These are phyloP conservation scores for Cartodere bifasciata DNA, from an alignment of 2,888 invertebrate genomes.

Conservation along the genomic window DNA sequence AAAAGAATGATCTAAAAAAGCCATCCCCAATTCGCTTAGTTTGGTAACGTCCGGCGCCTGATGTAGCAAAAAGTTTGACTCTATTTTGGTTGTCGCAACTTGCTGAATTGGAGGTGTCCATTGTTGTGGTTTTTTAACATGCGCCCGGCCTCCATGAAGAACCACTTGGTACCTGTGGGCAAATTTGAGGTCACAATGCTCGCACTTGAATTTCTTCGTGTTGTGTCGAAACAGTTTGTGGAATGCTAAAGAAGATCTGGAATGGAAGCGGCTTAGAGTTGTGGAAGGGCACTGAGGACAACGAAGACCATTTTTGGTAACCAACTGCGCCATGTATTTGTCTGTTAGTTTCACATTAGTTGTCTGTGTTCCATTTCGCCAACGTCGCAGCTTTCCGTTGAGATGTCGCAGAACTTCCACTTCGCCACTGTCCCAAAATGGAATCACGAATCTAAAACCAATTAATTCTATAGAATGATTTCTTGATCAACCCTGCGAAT, in stretches of 20 bases:
- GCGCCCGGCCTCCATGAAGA: conserved; percentile 36
- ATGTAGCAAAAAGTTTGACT: too few species aligned
- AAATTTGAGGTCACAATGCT: conserved; percentile 36
- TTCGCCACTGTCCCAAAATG: conserved; percentile 30
- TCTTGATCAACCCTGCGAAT: too few species aligned
- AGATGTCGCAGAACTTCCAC: conserved; percentile 26
- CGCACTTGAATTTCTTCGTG: conserved; percentile 31
- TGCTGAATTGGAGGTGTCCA: conserved; percentile 18
- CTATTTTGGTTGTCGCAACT: conserved; percentile 30
- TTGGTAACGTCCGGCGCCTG: conserved; percentile 28
- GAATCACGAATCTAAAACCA: too few species aligned
- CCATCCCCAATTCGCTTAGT: conserved; percentile 34
- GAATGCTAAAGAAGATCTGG: conserved; percentile 34
- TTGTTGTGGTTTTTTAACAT: conserved; percentile 21
- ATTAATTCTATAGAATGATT: too few species aligned
- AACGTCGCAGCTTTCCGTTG: conserved; percentile 25
- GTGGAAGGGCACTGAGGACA: conserved; percentile 30
- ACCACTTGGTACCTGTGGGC: conserved; percentile 38
- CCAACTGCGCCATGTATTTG: conserved; percentile 31
- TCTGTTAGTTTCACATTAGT: conserved; percentile 25
- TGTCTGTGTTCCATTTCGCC: conserved; percentile 21
- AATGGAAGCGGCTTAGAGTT: conserved; percentile 35
- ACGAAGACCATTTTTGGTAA: conserved; percentile 29
- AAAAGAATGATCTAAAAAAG: conserved; percentile 35
- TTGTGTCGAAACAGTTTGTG: conserved; percentile 42